These are phyloP conservation scores for Odontocolon sp. DNA, from an alignment of 2,888 invertebrate genomes.

Conservation along the genomic window DNA sequence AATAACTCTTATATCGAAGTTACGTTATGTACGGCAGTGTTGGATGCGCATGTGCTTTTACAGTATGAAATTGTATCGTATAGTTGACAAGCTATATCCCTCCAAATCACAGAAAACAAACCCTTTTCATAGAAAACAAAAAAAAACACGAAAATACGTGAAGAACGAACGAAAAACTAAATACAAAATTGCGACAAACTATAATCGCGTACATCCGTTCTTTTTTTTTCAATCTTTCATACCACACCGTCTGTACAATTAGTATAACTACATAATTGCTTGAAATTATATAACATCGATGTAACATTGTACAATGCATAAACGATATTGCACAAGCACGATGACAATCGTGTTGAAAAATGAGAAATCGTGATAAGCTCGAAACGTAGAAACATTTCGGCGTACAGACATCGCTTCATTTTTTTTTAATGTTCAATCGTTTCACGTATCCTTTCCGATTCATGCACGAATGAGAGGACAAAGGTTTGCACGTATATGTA, in stretches of 20 bases:
- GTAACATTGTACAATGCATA: slow-evolving; percentile 18
- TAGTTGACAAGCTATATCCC: too few relatives aligned
- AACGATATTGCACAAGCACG: slow-evolving; percentile 33
- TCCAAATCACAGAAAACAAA: background rate
- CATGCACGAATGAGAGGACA: background rate
- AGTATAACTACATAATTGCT: slow-evolving; percentile 7
- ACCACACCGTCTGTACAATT: too few relatives aligned
- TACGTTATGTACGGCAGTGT: slow-evolving; percentile 37
- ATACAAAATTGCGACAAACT: slow-evolving; percentile 7
- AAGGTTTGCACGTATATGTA: too few relatives aligned
- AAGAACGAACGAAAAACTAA: slow-evolving; percentile 13
- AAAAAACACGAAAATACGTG: background rate
- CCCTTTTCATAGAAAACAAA: background rate
- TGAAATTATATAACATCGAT: background rate
- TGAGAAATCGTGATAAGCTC: background rate
- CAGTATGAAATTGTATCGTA: background rate
- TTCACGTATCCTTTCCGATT: background rate
- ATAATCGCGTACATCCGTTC: background rate
- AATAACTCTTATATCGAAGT: background rate
- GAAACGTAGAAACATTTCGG: background rate
- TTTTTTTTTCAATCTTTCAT: background rate
- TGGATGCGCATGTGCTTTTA: slow-evolving; percentile 17
- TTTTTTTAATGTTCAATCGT: background rate
- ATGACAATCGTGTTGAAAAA: background rate
- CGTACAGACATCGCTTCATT: background rate